Base-by-base conservation (phyloP, 2,797 vertebrate species). In the Propithecus deckenii region DNA sequence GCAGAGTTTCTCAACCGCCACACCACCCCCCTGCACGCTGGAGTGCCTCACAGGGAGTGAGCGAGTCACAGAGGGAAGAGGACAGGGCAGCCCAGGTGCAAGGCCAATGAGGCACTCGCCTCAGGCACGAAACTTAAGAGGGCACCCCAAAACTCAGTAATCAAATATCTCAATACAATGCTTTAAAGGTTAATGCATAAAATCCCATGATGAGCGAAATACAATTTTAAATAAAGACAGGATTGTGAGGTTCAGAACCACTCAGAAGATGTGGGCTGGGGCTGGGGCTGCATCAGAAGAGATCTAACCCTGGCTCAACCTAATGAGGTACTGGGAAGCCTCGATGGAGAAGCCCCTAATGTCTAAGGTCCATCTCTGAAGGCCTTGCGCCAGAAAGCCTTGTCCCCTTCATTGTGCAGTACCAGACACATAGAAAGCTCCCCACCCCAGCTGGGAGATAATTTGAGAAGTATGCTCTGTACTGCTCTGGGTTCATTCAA, bases 391-490 rank as follows among this genome's bases (percentile, higher is more conserved):
- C 46, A 18, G 15, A 55, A 86, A 94, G 48, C 28, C 48, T 72
- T 35, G 25, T 50, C 35, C 23, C 32, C 81, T 61, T 63, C 18
- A 10, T 23, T 83, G 46, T 18, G 86, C 20, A 52, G 3, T 30
- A 43, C 15, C 41, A 63, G 72, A 67, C 30, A 71, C 30, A 67
- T 13, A 46, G 74, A 50, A 76, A 76, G 5, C 46, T 76, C 22
- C n/a, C 76, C 50, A 28, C 22, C 22, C 50, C 13, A 5, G n/a
- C 46, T 93, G 61, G 87, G 84, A 95, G 89, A 96, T 96, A 46
- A 89, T 96, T 76, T 89, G 91, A 96, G 76, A 97, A 96, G 72
- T 38, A 59, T 86, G 32, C 20, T 94, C 48, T 76, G 28, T 63
- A 52, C 23, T 72, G 7, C 65, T 71, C 88, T 72, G 67, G 43